Base-by-base conservation (phyloP, 2,113 vertebrate genomes). In the Catharus bicknelli region DNA sequence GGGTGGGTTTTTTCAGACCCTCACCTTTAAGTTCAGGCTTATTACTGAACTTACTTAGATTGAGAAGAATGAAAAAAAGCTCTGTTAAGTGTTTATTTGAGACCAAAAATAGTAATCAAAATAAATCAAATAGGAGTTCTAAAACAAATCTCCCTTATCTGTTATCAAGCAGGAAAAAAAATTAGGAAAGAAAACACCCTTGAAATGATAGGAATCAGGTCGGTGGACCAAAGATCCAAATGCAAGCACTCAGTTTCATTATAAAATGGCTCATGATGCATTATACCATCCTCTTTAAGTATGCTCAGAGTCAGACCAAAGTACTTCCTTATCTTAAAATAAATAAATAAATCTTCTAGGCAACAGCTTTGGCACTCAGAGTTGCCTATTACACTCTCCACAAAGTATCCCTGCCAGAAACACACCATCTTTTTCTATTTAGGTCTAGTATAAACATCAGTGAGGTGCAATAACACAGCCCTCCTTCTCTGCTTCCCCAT, bases 101-200 rank as follows among this genome's bases (percentile, higher is more conserved):
- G 43, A 86, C 22, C 51, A 86, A 70, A 88, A 93, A 63, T 21
- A 91, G 64, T 30, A 72, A 81, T 10, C 15, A 75, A 95, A 94
- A 82, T 70, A 92, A 86, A 50, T 61, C 36, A 92, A 82, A 75
- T n/a, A 5, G 16, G 45, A 76, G 61, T 40, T 90, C 62, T 90
- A 69, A 89, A 94, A 64, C 47, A 85, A 77, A 63, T 80, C n/a
- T 70, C 68, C 66, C 58, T 75, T 80, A 85, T 74, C 55, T 84
- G 43, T 69, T 77, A 59, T 51, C 53, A 92, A 80, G 40, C n/a
- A 74, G 67, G 22, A 76, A 83, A 92, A 92, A 5, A 93, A 88
- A 90, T 61, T 53, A 76, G 50, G 61, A 90, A 73, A 67, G 30
- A 59, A 86, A 75, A 57, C 48, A 93, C 29, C n/a, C 26, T 40